Conservation (phyloP, 2,797 vertebrate genomes). For the Cyclura pinguis region DNA sequence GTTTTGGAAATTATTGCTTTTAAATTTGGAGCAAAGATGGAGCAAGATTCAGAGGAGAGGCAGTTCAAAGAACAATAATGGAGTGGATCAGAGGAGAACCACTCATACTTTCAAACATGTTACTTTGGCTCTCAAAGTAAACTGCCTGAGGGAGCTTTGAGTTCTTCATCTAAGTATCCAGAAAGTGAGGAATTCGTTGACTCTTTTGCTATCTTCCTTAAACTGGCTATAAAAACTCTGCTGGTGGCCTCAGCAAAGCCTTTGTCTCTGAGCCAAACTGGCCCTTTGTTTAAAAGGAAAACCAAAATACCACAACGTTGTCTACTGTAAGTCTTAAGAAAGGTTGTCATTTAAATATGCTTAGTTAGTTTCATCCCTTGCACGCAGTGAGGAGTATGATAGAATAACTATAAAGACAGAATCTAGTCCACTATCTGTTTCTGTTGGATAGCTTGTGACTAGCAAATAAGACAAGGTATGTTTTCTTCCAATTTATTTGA, state of each 20-base stretch:
- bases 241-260: not conserved
- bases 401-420: constrained; percentile 3
- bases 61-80: not conserved
- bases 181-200: not conserved
- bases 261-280: not conserved
- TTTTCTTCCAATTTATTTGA: constrained; percentile 36
- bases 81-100: not conserved
- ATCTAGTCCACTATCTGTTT: constrained; percentile 18
- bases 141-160: not conserved
- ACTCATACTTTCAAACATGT: not conserved
- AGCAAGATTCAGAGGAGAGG: no score
- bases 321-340: not conserved
- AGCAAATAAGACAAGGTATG: not conserved
- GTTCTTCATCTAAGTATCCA: not conserved
- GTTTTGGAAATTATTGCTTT: not conserved
- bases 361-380: constrained; percentile 8
- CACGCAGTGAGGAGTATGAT: not conserved
- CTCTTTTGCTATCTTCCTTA: not conserved
- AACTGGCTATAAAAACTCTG: not conserved
- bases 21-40: not conserved
- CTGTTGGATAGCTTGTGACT: constrained; percentile 30
- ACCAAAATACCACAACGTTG: not conserved
- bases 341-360: not conserved
- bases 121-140: not conserved
- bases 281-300: not conserved